Conservation (phyloP, 1,140 invertebrate genomes). For the Ylistrum balloti region DNA sequence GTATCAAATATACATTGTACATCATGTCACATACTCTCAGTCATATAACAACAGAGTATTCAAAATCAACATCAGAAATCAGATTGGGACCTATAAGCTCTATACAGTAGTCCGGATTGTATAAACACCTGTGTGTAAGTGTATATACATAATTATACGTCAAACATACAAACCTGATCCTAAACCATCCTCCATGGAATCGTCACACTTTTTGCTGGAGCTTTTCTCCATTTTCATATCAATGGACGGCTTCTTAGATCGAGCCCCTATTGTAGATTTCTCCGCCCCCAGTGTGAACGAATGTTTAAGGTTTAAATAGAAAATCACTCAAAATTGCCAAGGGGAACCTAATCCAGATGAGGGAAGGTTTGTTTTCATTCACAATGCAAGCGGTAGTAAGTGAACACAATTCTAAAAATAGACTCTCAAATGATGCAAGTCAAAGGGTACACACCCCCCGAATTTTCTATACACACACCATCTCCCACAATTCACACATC, state of each 20-base stretch:
- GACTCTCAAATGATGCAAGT: neutral
- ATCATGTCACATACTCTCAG: too few relatives aligned
- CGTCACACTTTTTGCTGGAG: neutral
- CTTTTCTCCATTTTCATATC: neutral
- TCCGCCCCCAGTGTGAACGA: conserved; percentile 22
- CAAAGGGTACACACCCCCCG: neutral
- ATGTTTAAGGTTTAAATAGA: neutral
- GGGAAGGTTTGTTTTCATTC: neutral
- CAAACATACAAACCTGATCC: neutral
- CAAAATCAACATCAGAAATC: neutral
- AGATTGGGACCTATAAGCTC: neutral
- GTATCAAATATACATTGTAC: too few relatives aligned
- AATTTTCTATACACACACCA: neutral
- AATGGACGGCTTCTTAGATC: neutral
- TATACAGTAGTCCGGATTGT: neutral
- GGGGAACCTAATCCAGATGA: neutral
- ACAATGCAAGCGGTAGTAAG: neutral
- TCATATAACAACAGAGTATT: too few relatives aligned
- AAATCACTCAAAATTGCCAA: neutral
- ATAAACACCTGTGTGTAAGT: neutral
- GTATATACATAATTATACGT: neutral
- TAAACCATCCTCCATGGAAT: neutral
- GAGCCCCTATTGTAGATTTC: conserved; percentile 32
- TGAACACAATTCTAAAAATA: conserved; percentile 35
- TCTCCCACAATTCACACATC: neutral